Base-by-base conservation (phyloP, 2,113 vertebrate genomes). In the Eulacestoma nigropectus region DNA sequence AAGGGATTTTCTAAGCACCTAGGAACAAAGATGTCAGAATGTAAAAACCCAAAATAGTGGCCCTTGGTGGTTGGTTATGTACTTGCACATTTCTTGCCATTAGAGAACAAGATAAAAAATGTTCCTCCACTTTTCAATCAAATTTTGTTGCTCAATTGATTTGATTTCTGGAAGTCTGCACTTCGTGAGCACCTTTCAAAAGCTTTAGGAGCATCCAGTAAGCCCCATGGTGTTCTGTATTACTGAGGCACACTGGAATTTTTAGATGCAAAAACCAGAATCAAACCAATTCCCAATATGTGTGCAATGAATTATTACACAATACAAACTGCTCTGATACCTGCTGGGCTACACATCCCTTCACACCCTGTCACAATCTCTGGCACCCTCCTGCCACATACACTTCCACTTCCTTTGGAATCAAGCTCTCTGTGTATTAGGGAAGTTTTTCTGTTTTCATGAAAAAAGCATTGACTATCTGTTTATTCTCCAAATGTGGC, bases 11-110 rank as follows among this genome's bases (percentile, higher is more conserved):
- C 70, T 94, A 87, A 94, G 69, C 52, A 55, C 56, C 47, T 84
- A 83, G 56, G 33, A 96, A 89, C 68, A 92, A 89, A 88, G 59
- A 93, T 42, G 6, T 78, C 88, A 94, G 88, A 77, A 77, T 77
- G 80, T 88, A 96, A 96, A 95, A 77, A 55, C 63, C 89, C 70
- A 2, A 7, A 95, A 97, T 80, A 90, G 92, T 93, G 95, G 97
- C 94, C 91, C 93, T 94, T 42, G 92, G 84, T 91, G 88, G 91
- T 55, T 90, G 89, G 46, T 96, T 92, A 82, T 16, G 80, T 96
- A 96, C 96, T 87, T 93, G 63, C 91, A 96, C 46, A 9, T 91
- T 95, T 91, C 50, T 96, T 35, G 7, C 55, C 64, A 55, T 35
- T 23, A 70, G 70, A 94, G 78, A 60, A 59, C 50, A 44, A 42